phyloP scores from a whole-genome alignment of 1,140 invertebrate species.

The Physella acuta region DNA sequence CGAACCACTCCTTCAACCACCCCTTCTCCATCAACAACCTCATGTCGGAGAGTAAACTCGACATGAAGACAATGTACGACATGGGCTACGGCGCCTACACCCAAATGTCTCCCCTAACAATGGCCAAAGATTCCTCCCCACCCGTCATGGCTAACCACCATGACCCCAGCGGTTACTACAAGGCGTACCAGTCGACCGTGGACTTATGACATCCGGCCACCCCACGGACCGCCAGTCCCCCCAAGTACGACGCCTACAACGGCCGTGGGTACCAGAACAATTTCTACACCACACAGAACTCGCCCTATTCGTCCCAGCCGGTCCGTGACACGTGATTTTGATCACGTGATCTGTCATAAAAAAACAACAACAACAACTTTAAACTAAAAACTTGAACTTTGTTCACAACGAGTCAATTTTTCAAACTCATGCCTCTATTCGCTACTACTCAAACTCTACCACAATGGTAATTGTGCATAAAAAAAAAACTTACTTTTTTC shows the following conservation, averaged over 20 bases:
- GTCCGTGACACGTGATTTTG: not conserved
- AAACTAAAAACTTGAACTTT: no score
- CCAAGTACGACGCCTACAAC: slow-evolving; percentile 6
- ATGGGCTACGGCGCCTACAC: slow-evolving; percentile 49
- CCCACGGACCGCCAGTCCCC: not conserved
- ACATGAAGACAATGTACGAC: slow-evolving; percentile 56
- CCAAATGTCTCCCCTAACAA: slow-evolving; percentile 49
- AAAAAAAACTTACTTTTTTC: no score
- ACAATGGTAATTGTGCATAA: no score
- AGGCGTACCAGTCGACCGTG: slow-evolving; percentile 54
- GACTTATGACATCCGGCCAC: slow-evolving; percentile 40
- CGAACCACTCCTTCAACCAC: slow-evolving; percentile 64
- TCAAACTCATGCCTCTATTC: no score
- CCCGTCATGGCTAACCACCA: slow-evolving; percentile 31
- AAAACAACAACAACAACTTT: no score
- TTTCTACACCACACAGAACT: not conserved
- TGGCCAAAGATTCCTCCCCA: slow-evolving; percentile 42
- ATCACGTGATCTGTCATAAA: not conserved
- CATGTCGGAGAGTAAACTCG: slow-evolving; percentile 56
- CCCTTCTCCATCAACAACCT: slow-evolving; percentile 81
- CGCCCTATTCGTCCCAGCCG: not conserved
- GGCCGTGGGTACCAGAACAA: not conserved
- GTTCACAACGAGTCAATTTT: no score
- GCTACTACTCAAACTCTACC: no score
- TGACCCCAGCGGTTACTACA: slow-evolving; percentile 47